These are phyloP conservation scores for Drosophila cardini DNA, from an alignment of 1,140 invertebrate species.

Conservation along the genomic window DNA sequence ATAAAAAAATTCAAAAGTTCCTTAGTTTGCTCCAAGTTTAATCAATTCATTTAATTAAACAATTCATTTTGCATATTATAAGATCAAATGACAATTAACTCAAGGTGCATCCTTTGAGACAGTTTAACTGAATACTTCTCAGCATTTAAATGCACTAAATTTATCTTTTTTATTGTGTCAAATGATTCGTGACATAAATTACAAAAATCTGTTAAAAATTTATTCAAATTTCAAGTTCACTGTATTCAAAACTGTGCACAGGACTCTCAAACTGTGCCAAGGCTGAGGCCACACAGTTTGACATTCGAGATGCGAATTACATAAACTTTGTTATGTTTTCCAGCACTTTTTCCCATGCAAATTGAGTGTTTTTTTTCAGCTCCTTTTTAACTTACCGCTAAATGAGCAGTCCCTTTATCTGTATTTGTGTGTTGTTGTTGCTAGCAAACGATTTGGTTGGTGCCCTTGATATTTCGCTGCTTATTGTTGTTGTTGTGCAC, in stretches of 20 bases:
- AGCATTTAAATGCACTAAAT: conserved; percentile 1
- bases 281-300: conserved; percentile 52
- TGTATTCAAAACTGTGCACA: conserved; percentile 13
- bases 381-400: conserved; percentile 41
- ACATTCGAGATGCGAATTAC: conserved; percentile 38
- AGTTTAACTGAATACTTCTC: background rate
- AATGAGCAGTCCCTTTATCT: conserved; percentile 35
- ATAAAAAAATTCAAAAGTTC: background rate
- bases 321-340: conserved; percentile 42
- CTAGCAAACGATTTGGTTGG: background rate
- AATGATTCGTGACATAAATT: conserved; percentile 8
- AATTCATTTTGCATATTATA: background rate
- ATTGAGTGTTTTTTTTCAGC: conserved; percentile 15
- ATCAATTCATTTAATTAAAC: background rate
- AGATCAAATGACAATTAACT: background rate
- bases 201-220: background rate
- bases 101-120: background rate
- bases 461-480: conserved; percentile 36
- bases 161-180: background rate
- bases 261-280: conserved; percentile 50
- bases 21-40: too few species aligned
- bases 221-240: conserved; percentile 24
- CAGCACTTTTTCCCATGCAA: conserved; percentile 23
- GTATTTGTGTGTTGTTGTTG: conserved; percentile 24
- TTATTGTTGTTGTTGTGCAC: conserved; percentile 35